phyloP scores from a whole-genome alignment of 2,797 vertebrate species.

The Falco rusticolus region DNA sequence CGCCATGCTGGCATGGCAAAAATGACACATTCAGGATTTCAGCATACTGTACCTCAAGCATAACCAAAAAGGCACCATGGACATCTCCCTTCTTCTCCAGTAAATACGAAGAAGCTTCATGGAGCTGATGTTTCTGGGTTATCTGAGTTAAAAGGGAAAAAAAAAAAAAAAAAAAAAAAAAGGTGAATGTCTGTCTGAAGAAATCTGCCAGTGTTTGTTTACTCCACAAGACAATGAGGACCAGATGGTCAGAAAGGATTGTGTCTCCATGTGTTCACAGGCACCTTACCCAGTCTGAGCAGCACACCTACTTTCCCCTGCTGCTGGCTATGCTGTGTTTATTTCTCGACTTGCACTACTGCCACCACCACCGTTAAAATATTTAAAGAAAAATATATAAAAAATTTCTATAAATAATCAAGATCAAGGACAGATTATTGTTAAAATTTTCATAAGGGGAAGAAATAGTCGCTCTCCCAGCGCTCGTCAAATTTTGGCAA shows the following conservation, averaged over 20 bases:
- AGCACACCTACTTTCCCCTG: background rate
- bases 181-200: background rate
- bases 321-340: rapidly evolving
- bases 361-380: background rate
- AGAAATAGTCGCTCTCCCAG: background rate
- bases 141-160: slow-evolving; percentile 77
- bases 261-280: background rate
- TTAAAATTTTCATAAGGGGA: background rate
- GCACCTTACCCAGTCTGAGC: background rate
- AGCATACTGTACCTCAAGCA: slow-evolving; percentile 85
- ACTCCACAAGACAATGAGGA: background rate
- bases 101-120: slow-evolving; percentile 88
- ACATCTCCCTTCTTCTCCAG: slow-evolving; percentile 94
- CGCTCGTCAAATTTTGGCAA: background rate
- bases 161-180: background rate
- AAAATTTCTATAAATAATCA: background rate
- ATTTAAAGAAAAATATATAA: background rate
- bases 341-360: background rate
- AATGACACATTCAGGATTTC: background rate
- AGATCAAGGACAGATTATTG: background rate
- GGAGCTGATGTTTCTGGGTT: slow-evolving; percentile 85
- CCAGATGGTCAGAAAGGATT: background rate
- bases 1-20: background rate
- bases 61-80: slow-evolving; percentile 88
- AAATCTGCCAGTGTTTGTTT: background rate